Conservation (phyloP, 1,140 invertebrate species). For the Bombus impatiens region DNA sequence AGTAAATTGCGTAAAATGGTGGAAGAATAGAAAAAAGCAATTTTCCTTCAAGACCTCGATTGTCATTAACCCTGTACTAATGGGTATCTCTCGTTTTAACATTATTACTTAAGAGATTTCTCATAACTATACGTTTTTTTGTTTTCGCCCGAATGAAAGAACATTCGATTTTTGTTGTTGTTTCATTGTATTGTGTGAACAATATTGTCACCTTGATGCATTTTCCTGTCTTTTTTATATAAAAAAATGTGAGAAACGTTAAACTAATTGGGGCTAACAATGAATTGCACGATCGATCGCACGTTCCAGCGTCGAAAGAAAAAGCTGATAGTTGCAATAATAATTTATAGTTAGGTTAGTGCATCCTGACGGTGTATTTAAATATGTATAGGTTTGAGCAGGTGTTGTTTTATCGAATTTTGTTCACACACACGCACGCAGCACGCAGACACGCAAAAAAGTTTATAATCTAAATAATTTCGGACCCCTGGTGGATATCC, state of each 20-base stretch:
- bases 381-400: slow-evolving; percentile 57
- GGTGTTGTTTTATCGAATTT: slow-evolving; percentile 40
- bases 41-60: slow-evolving; percentile 20
- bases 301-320: slow-evolving; percentile 9
- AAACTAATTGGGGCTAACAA: background rate
- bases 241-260: slow-evolving; percentile 10
- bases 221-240: background rate
- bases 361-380: slow-evolving; percentile 40
- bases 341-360: slow-evolving; percentile 28
- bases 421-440: slow-evolving; percentile 51
- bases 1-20: slow-evolving; percentile 16
- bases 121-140: slow-evolving; percentile 11
- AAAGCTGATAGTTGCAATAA: slow-evolving; percentile 25
- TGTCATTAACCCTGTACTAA: slow-evolving; percentile 48
- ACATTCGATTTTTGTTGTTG: slow-evolving; percentile 14
- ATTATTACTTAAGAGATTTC: slow-evolving; percentile 1
- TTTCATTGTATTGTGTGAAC: slow-evolving; percentile 6
- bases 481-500: slow-evolving; percentile 34
- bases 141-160: background rate
- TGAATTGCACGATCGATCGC: background rate
- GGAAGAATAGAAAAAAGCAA: slow-evolving; percentile 39
- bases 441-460: slow-evolving; percentile 54
- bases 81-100: background rate
- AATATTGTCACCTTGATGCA: slow-evolving; percentile 41
- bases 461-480: slow-evolving; percentile 47